Evolutionary conservation across 2,797 vertebrate species (phyloP).

Genomic region (Poeciliopsis infans): DNA sequence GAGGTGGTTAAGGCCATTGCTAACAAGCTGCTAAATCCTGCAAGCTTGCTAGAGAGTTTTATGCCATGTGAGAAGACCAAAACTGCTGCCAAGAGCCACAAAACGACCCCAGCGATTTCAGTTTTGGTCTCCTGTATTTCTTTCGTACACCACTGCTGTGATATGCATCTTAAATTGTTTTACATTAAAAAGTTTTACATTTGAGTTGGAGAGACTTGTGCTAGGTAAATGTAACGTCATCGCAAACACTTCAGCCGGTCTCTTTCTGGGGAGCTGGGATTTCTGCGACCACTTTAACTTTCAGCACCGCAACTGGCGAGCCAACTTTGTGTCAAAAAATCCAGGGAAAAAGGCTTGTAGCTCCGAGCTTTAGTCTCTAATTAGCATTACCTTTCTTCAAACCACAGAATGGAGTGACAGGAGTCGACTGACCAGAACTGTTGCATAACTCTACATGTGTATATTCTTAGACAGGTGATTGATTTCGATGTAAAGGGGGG

Average conservation of each 20-base stretch:
- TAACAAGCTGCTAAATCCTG: too few species aligned
- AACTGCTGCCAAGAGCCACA: too few species aligned
- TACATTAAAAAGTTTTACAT: too few species aligned
- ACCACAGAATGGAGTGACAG: slow-evolving; percentile 73
- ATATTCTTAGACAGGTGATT: slow-evolving; percentile 74
- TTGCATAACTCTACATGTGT: slow-evolving; percentile 70
- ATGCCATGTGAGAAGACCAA: too few species aligned
- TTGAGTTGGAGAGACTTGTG: too few species aligned
- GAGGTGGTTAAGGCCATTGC: too few species aligned
- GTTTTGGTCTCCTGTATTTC: too few species aligned
- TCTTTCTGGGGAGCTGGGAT: slow-evolving; percentile 32
- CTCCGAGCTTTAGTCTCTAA: slow-evolving; percentile 75
- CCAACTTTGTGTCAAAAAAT: slow-evolving; percentile 79
- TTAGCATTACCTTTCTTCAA: slow-evolving; percentile 80
- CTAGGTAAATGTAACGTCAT: background rate
- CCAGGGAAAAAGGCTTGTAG: slow-evolving; percentile 68
- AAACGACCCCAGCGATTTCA: too few species aligned
- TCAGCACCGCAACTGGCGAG: slow-evolving; percentile 45
- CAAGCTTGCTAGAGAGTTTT: too few species aligned
- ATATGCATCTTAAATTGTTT: too few species aligned
- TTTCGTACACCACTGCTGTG: too few species aligned
- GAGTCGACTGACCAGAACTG: slow-evolving; percentile 72
- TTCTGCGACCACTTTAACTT: slow-evolving; percentile 55
- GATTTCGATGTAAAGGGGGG: slow-evolving; percentile 22
- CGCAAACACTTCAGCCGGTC: slow-evolving; percentile 23